Base-by-base conservation (phyloP, 2,113 vertebrate genomes). In the Centropus bengalensis region DNA sequence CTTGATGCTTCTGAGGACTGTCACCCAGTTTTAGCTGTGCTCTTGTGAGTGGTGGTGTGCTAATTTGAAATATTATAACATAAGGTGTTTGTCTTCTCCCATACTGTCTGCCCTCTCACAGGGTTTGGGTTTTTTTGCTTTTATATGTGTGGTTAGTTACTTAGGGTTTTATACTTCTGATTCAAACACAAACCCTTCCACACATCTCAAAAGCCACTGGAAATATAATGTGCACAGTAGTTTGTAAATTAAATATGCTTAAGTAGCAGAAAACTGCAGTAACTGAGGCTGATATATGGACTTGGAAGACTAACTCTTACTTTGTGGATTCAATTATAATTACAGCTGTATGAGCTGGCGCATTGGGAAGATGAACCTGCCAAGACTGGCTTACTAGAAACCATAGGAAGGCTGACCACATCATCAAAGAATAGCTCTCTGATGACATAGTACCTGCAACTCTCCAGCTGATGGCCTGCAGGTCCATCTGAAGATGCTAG, bases 301-400 rank as follows among this genome's bases (percentile, higher is more conserved):
- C 75, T 90, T 95, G 89, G 89, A 81, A 96, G 92, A 96, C 91
- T 96, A 92, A 95, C 95, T 90, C 94, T 92, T 91, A 89, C 80
- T 93, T 95, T 95, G 86, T 97, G 94, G 95, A 97, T 97, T 97
- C 90, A 97, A 95, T 97, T 97, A 97, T 93, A 97, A 97, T 95
- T 96, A 90, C 97, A 98, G 94, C 96, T 97, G 96, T 94, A 97
- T 89, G 93, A 97, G 76, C 58, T 87, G 86, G 89, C 91, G n/a
- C 47, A 24, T 86, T 95, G 94, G 96, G 86, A 94, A 81, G 95
- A 88, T 7, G 17, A 86, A 95, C 36, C 92, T 97, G 92, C 88
- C 97, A 97, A 97, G 56, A 60, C 70, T 55, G 91, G 44, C 86
- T 96, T 96, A 77, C 86, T 94, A 90, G 95, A 89, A 64, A 82